Evolutionary conservation across 2,888 invertebrate genomes (phyloP).

Genomic region (Catotricha subobsoleta): DNA sequence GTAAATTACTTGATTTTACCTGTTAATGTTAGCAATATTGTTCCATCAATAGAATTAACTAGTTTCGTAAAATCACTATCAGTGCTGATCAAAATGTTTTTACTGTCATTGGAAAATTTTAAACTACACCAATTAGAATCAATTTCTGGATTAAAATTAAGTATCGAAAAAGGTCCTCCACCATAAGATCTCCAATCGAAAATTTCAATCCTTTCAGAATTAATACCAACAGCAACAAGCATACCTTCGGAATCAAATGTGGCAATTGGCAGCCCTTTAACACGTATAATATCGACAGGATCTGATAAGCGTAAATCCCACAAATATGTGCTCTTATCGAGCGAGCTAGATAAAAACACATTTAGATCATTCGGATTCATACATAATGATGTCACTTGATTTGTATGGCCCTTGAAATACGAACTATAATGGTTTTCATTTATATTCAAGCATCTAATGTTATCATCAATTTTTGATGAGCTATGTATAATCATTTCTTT

Average conservation of each 20-base stretch:
- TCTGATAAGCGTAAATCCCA: constrained; percentile 97
- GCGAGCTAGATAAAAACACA: constrained; percentile 89
- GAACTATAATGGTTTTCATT: constrained; percentile 99
- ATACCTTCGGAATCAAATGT: constrained; percentile 98
- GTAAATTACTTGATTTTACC: constrained; percentile 5
- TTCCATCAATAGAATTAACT: constrained; percentile 96
- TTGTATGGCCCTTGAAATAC: constrained; percentile 94
- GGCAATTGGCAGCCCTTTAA: constrained; percentile 91
- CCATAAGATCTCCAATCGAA: constrained; percentile 97
- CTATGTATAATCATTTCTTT: constrained; percentile 95
- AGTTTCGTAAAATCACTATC: constrained; percentile 87
- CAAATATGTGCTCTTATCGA: constrained; percentile 88
- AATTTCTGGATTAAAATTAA: constrained; percentile 84
- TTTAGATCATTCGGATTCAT: constrained; percentile 99
- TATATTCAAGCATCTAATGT: constrained; percentile 89
- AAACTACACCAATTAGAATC: constrained; percentile 98
- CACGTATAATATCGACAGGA: constrained; percentile 95
- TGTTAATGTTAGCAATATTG: constrained; percentile 78
- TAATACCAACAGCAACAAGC: constrained; percentile 94
- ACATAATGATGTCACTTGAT: constrained; percentile 89
- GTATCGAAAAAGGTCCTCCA: constrained; percentile 93
- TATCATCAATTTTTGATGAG: constrained; percentile 99
- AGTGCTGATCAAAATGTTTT: constrained; percentile 91
- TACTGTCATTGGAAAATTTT: constrained; percentile 95
- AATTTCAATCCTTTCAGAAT: constrained; percentile 90